Evolutionary conservation across 2,797 vertebrate species (phyloP).

Genomic region (Myripristis jacobus): DNA sequence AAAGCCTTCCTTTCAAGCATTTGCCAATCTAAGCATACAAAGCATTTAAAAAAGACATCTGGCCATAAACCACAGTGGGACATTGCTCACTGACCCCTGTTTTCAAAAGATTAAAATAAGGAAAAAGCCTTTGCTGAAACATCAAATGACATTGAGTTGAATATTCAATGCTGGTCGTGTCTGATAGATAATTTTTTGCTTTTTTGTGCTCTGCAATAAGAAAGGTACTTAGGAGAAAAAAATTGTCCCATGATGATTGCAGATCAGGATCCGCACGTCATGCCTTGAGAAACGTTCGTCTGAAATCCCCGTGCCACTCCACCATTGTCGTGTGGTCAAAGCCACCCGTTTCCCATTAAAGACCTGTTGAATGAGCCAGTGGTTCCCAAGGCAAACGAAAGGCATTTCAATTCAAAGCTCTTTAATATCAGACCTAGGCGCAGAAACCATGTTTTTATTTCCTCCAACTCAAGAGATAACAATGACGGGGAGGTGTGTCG

Average conservation of each 20-base stretch:
- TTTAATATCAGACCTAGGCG: constrained; percentile 72
- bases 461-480: constrained; percentile 59
- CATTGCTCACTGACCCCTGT: constrained; percentile 62
- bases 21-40: constrained; percentile 82
- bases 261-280: constrained; percentile 86
- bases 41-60: constrained; percentile 80
- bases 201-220: constrained; percentile 84
- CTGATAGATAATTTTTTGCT: constrained; percentile 71
- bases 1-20: constrained; percentile 77
- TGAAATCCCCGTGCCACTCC: constrained; percentile 81
- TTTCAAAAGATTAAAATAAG: constrained; percentile 78
- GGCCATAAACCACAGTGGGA: constrained; percentile 76
- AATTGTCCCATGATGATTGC: constrained; percentile 79
- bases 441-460: constrained; percentile 75
- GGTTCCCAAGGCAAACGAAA: constrained; percentile 73
- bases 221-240: constrained; percentile 79
- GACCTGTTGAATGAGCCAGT: constrained; percentile 85
- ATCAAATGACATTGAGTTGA: constrained; percentile 82
- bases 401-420: constrained; percentile 76
- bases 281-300: constrained; percentile 85
- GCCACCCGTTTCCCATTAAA: constrained; percentile 78
- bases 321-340: constrained; percentile 76
- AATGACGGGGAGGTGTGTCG: constrained; percentile 59
- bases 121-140: constrained; percentile 79
- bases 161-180: constrained; percentile 81